Percentiles rank a stretch among this genome's conserved stretches.
phyloP scores from a whole-genome alignment of 1,140 invertebrate genomes.

The Hylaeus anthracinus region DNA sequence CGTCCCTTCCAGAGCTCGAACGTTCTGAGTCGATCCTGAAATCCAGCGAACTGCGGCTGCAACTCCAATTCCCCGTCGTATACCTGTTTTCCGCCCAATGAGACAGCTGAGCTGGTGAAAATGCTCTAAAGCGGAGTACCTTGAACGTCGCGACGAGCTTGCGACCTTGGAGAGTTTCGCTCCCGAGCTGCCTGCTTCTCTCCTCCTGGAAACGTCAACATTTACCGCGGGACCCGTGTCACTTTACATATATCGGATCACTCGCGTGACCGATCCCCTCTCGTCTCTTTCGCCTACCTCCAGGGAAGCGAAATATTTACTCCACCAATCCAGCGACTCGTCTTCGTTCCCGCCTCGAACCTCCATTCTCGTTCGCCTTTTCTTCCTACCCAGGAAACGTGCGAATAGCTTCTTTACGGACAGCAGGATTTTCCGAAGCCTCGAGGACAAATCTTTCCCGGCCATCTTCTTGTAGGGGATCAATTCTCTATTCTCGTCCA shows the following conservation, averaged over 20 bases:
- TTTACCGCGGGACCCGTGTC: neutral
- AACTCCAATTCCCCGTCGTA: constrained; percentile 89
- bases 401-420: constrained; percentile 51
- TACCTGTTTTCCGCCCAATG: constrained; percentile 81
- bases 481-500: constrained; percentile 67
- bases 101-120: constrained; percentile 48
- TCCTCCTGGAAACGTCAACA: constrained; percentile 64
- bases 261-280: neutral
- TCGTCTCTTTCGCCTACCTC: constrained; percentile 72
- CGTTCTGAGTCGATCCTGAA: constrained; percentile 88
- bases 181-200: constrained; percentile 62
- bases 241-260: constrained; percentile 30
- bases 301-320: constrained; percentile 87
- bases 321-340: constrained; percentile 88
- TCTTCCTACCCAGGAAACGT: neutral
- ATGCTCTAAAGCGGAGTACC: constrained; percentile 63
- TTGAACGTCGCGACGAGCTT: constrained; percentile 71
- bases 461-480: constrained; percentile 68
- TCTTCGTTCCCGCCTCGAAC: constrained; percentile 70
- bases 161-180: constrained; percentile 14
- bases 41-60: constrained; percentile 88
- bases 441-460: constrained; percentile 41
- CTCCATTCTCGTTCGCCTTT: constrained; percentile 31
- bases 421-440: constrained; percentile 44
- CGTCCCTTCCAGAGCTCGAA: constrained; percentile 89